Evolutionary conservation across 2,888 invertebrate genomes (phyloP).

Genomic region (Odontocolon sp.): DNA sequence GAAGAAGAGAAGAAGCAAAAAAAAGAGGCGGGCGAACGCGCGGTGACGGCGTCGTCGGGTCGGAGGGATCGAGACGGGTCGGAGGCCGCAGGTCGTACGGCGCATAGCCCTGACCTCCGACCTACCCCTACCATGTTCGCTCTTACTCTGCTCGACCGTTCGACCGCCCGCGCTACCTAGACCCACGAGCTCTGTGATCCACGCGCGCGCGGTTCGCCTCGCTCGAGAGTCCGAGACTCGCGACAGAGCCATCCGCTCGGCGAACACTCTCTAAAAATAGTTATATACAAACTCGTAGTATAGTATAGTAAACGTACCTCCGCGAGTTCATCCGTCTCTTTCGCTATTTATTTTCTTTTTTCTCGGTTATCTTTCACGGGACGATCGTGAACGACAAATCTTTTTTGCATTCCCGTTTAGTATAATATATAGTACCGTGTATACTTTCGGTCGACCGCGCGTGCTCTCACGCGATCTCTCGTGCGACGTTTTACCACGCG

Average conservation of each 20-base stretch:
- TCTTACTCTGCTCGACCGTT: constrained; percentile 24
- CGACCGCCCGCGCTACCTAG: constrained; percentile 57
- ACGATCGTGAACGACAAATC: background rate
- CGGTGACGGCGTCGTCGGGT: constrained; percentile 65
- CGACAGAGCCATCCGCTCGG: constrained; percentile 45
- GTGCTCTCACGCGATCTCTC: constrained; percentile 33
- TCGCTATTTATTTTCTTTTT: background rate
- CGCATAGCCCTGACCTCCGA: constrained; percentile 79
- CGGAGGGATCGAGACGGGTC: constrained; percentile 76
- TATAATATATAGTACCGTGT: background rate
- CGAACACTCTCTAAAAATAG: constrained; percentile 22
- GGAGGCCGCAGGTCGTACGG: constrained; percentile 77
- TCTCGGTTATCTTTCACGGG: too few relatives aligned
- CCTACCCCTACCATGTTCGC: constrained; percentile 68
- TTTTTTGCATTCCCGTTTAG: background rate
- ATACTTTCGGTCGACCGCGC: constrained; percentile 7
- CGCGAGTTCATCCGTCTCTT: background rate
- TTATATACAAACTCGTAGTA: constrained; percentile 20
- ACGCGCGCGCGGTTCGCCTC: constrained; percentile 56
- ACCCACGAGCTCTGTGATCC: constrained; percentile 56
- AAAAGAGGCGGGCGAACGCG: constrained; percentile 55
- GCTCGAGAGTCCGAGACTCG: constrained; percentile 59
- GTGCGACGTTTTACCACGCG: constrained; percentile 19
- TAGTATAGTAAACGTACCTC: background rate
- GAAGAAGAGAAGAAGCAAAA: constrained; percentile 58